Percentiles rank a stretch among this genome's conserved stretches.
These are phyloP conservation scores for Cyrtodaria siliqua DNA, from an alignment of 2,888 invertebrate species.

Conservation along the genomic window DNA sequence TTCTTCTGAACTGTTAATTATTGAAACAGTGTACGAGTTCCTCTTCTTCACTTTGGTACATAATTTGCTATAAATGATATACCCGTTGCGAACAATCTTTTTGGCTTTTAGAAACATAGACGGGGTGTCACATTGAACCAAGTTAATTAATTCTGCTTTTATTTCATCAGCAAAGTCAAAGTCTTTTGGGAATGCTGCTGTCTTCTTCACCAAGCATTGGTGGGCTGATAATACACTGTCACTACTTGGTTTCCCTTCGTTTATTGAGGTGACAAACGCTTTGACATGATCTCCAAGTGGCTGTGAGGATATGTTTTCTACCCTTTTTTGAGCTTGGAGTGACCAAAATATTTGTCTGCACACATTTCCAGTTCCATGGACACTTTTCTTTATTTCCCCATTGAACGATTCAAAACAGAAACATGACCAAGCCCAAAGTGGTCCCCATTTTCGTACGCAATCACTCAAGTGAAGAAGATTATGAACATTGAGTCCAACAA, in stretches of 20 bases:
- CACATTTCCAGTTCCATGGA: constrained; percentile 60
- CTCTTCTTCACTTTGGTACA: constrained; percentile 39
- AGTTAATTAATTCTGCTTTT: constrained; percentile 4
- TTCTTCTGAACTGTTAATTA: constrained; percentile 2
- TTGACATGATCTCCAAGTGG: constrained; percentile 4
- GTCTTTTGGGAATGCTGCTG: neutral
- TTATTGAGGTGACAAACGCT: constrained; percentile 6
- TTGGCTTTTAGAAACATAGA: constrained; percentile 12
- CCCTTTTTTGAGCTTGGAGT: constrained; percentile 42
- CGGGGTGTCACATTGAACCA: neutral
- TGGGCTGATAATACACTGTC: neutral
- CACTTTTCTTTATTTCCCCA: constrained; percentile 36
- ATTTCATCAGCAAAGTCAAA: constrained; percentile 11
- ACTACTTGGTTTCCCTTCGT: constrained; percentile 1
- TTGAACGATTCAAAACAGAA: constrained; percentile 54
- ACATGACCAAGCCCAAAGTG: constrained; percentile 48
- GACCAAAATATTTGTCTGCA: too few relatives aligned
- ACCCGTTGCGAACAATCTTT: constrained; percentile 19
- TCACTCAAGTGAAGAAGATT: constrained; percentile 35
- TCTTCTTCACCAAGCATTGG: constrained; percentile 10
- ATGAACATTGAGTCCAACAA: constrained; percentile 49
- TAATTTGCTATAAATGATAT: constrained; percentile 24
- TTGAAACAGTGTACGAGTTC: constrained; percentile 27
- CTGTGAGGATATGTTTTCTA: constrained; percentile 14
- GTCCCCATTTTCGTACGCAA: constrained; percentile 42